These are phyloP conservation scores for Poeciliopsis gracilis DNA, from an alignment of 2,797 vertebrate genomes.

Conservation along the genomic window DNA sequence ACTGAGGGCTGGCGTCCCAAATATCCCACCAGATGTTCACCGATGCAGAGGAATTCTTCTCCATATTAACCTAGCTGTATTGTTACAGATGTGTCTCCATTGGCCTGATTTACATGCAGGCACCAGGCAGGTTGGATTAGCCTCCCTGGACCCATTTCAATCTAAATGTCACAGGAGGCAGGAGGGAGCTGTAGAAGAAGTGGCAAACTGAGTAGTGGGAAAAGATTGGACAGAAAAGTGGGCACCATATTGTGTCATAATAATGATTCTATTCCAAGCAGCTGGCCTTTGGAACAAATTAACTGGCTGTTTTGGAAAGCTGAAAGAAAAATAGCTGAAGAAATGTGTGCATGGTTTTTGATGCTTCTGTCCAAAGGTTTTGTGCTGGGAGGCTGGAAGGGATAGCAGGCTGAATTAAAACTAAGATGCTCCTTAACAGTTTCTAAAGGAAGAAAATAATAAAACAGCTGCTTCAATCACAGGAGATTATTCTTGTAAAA, in stretches of 20 bases:
- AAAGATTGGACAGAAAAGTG: conserved; percentile 45
- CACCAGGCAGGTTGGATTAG: conserved; percentile 34
- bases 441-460: conserved; percentile 32
- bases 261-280: conserved; percentile 58
- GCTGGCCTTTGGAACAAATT: conserved; percentile 54
- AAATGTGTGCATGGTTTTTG: conserved; percentile 41
- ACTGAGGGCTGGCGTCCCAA: conserved; percentile 56
- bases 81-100: conserved; percentile 77
- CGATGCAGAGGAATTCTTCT: conserved; percentile 55
- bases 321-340: conserved; percentile 22
- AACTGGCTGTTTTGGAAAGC: conserved; percentile 34
- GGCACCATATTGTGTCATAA: conserved; percentile 50
- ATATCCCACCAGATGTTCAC: conserved; percentile 77
- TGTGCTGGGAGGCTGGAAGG: conserved; percentile 30
- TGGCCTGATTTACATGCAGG: conserved; percentile 73
- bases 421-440: conserved; percentile 37
- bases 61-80: conserved; percentile 74
- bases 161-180: conserved; percentile 45
- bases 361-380: conserved; percentile 58
- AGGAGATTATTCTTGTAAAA: conserved; percentile 37
- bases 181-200: conserved; percentile 38
- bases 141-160: conserved; percentile 58
- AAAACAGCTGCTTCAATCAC: conserved; percentile 49
- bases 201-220: conserved; percentile 48
- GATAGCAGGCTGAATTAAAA: conserved; percentile 40